phyloP scores from a whole-genome alignment of 2,113 vertebrate species.

The Oophaga pumilio region DNA sequence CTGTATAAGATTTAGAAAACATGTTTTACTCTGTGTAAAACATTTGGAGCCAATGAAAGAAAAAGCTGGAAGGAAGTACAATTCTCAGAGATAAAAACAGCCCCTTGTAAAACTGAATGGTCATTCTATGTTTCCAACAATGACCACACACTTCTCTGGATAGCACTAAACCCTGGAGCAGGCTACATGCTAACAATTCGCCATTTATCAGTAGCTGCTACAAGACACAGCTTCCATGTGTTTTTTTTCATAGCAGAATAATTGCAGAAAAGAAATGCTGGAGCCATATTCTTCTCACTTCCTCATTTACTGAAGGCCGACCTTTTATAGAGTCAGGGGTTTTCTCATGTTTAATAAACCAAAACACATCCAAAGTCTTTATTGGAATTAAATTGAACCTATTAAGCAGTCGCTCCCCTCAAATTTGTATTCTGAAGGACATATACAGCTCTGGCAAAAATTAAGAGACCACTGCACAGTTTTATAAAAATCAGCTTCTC shows the following conservation, averaged over 20 bases:
- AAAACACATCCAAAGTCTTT: neutral
- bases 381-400: neutral
- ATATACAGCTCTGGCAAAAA: no score
- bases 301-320: neutral
- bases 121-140: conserved; percentile 27
- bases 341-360: neutral
- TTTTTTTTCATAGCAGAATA: neutral
- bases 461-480: no score
- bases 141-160: conserved; percentile 17
- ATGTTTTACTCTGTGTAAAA: neutral
- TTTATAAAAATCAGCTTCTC: no score
- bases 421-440: no score
- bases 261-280: conserved; percentile 12
- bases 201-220: conserved; percentile 21
- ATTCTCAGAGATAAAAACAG: conserved; percentile 27
- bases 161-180: conserved; percentile 33
- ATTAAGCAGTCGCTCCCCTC: neutral
- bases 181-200: neutral
- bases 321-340: neutral
- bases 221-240: conserved; percentile 1
- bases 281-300: neutral
- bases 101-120: conserved; percentile 18
- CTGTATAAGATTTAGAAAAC: neutral
- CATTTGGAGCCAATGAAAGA: neutral
- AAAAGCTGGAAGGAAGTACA: conserved; percentile 40